Evolutionary conservation across 2,888 invertebrate species (phyloP), one percentile per base, ranked within the genome.

Genomic region (Bugulina stolonifera): DNA sequence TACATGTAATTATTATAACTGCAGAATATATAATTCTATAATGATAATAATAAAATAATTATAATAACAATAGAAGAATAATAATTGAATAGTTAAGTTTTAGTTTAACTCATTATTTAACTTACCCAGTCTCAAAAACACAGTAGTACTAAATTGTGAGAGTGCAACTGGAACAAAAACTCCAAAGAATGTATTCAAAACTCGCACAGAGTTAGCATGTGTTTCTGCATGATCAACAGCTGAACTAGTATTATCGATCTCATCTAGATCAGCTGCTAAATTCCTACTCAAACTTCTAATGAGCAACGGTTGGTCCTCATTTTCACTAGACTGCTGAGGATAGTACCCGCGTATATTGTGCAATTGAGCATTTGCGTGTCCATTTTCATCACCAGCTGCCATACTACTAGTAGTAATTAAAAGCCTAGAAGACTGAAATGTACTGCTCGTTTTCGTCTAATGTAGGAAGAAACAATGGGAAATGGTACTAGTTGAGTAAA

Each of bases 61-160:
- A n/a, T n/a, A n/a, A n/a, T n/a, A n/a, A n/a, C n/a, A n/a, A n/a
- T n/a, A n/a, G n/a, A n/a, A n/a, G n/a, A n/a, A n/a, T n/a, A n/a
- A n/a, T n/a, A n/a, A n/a, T n/a, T n/a, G n/a, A n/a, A n/a, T n/a
- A n/a, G n/a, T n/a, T n/a, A n/a, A n/a, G n/a, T n/a, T n/a, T n/a
- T n/a, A n/a, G n/a, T n/a, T n/a, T n/a, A n/a, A n/a, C n/a, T n/a
- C n/a, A n/a, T n/a, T n/a, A n/a, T n/a, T n/a, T n/a, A n/a, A 78
- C 76, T 75, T 74, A 86, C 98, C 98, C 88, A 98, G 93, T 86
- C 99, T 90, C 78, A 99, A 90, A 83, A 99, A 99, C 73, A 99
- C 89, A 72, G 98, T 88, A n/a, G 98, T 97, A 83, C 95, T 95
- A 86, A 99, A 99, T 97, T 99, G 99, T 5, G 98, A 97, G 73